Percentiles rank a stretch among this genome's conserved stretches.
Conservation (phyloP, 2,888 invertebrate genomes). For the Druceiella hillmani region DNA sequence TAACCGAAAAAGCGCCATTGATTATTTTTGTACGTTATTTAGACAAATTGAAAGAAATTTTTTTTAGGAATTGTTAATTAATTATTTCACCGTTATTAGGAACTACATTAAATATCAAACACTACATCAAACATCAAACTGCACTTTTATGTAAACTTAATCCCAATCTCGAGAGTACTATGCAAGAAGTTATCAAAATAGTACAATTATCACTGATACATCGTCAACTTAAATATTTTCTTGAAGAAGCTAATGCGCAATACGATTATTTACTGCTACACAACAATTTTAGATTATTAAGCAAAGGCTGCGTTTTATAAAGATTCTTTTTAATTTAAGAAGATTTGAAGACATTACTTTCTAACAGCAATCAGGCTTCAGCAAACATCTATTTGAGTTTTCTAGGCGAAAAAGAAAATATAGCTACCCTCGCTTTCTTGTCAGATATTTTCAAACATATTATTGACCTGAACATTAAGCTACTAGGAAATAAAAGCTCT, state of each 20-base stretch:
- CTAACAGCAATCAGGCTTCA: too few relatives aligned
- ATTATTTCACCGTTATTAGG: slow-evolving; percentile 17
- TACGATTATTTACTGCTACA: too few relatives aligned
- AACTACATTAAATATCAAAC: slow-evolving; percentile 16
- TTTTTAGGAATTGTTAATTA: slow-evolving; percentile 19
- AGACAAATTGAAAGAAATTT: slow-evolving; percentile 19
- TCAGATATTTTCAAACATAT: slow-evolving; percentile 8
- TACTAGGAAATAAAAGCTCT: slow-evolving; percentile 11
- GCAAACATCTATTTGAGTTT: too few relatives aligned
- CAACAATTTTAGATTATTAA: too few relatives aligned
- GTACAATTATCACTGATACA: slow-evolving; percentile 15
- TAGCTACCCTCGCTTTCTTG: not conserved
- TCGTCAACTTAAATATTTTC: slow-evolving; percentile 9
- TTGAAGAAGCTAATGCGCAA: too few relatives aligned
- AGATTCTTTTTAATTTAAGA: too few relatives aligned
- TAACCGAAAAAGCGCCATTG: slow-evolving; percentile 20
- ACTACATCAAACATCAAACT: slow-evolving; percentile 19
- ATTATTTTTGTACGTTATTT: slow-evolving; percentile 23
- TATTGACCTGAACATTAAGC: slow-evolving; percentile 12
- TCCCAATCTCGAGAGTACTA: too few relatives aligned
- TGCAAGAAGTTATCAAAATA: slow-evolving; percentile 20
- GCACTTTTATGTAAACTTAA: slow-evolving; percentile 19
- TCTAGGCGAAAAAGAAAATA: slow-evolving; percentile 7
- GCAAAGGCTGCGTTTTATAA: too few relatives aligned
- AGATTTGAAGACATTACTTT: too few relatives aligned